Evolutionary conservation across 2,797 vertebrate genomes (phyloP).

Genomic region (Cyprinella venusta): DNA sequence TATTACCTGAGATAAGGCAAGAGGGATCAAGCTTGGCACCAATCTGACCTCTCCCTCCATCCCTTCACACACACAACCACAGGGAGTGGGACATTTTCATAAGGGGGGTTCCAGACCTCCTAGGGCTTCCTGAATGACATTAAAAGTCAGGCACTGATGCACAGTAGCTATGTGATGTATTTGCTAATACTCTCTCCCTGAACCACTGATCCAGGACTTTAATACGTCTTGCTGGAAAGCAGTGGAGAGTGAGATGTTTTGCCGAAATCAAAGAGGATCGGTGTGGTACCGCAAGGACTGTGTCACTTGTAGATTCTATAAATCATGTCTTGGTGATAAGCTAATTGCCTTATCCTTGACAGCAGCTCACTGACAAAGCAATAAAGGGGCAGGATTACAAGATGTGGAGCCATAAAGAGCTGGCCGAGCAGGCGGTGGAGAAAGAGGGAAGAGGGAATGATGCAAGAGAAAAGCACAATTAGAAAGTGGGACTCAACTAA

Average conservation of each 20-base stretch:
- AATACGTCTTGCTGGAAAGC: constrained; percentile 6
- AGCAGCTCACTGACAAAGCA: constrained; percentile 76
- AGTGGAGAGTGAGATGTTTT: constrained; percentile 47
- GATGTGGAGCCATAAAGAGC: constrained; percentile 80
- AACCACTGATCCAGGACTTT: constrained; percentile 29
- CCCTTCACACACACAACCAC: constrained; percentile 41
- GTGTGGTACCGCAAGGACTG: constrained; percentile 64
- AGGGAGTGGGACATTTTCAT: constrained; percentile 40
- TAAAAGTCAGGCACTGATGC: constrained; percentile 59
- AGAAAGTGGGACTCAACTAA: background rate
- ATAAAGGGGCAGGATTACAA: constrained; percentile 80
- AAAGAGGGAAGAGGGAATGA: constrained; percentile 28
- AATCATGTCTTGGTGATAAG: constrained; percentile 83
- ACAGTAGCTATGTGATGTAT: constrained; percentile 57
- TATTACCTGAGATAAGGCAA: constrained; percentile 80
- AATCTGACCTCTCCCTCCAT: constrained; percentile 57
- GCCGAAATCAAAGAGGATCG: constrained; percentile 57
- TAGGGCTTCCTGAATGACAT: constrained; percentile 53
- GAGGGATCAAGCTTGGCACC: constrained; percentile 51
- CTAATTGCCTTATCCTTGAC: constrained; percentile 88
- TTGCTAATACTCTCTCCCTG: constrained; percentile 32
- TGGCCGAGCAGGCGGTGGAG: constrained; percentile 51
- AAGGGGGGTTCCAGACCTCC: constrained; percentile 50
- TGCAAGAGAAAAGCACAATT: constrained; percentile 17
- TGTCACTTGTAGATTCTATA: constrained; percentile 75